phyloP scores from a whole-genome alignment of 2,113 vertebrate species.

The Notarius quadriscutis region DNA sequence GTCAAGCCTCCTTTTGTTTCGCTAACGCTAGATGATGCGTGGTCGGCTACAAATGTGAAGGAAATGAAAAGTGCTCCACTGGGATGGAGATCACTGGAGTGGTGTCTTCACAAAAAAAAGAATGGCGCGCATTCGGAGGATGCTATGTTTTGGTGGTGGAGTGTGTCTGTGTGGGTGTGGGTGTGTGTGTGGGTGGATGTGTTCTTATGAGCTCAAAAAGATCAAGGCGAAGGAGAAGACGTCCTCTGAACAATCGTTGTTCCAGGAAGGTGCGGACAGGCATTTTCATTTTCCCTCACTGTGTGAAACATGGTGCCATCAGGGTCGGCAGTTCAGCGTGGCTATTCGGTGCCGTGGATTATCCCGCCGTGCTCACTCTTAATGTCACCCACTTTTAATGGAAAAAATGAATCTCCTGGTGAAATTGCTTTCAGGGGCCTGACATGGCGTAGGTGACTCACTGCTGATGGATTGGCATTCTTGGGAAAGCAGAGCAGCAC shows the following conservation, averaged over 20 bases:
- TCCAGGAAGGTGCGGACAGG: slow-evolving; percentile 14
- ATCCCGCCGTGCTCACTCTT: slow-evolving; percentile 40
- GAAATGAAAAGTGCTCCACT: not conserved
- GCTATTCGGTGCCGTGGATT: slow-evolving; percentile 41
- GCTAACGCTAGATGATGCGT: not conserved
- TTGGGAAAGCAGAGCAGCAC: not conserved
- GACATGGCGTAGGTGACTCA: slow-evolving; percentile 22
- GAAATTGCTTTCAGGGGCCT: slow-evolving; percentile 48
- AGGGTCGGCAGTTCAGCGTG: slow-evolving; percentile 17
- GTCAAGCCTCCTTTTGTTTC: slow-evolving; percentile 23
- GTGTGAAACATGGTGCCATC: slow-evolving; percentile 41
- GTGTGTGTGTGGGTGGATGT: not conserved
- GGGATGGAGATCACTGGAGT: slow-evolving; percentile 6
- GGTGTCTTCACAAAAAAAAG: not conserved
- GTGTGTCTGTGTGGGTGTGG: not conserved
- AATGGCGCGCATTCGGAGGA: not conserved
- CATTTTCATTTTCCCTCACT: slow-evolving; percentile 27
- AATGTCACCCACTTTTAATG: slow-evolving; percentile 53
- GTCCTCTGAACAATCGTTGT: slow-evolving; percentile 25
- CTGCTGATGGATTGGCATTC: slow-evolving; percentile 34
- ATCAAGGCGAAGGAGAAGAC: not conserved
- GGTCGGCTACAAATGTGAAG: slow-evolving; percentile 18
- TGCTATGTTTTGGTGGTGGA: not conserved
- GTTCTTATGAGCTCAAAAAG: not conserved
- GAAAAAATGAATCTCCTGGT: slow-evolving; percentile 47